Evolutionary conservation across 2,113 vertebrate species (phyloP).

Genomic region (Dendropsophus ebraccatus): DNA sequence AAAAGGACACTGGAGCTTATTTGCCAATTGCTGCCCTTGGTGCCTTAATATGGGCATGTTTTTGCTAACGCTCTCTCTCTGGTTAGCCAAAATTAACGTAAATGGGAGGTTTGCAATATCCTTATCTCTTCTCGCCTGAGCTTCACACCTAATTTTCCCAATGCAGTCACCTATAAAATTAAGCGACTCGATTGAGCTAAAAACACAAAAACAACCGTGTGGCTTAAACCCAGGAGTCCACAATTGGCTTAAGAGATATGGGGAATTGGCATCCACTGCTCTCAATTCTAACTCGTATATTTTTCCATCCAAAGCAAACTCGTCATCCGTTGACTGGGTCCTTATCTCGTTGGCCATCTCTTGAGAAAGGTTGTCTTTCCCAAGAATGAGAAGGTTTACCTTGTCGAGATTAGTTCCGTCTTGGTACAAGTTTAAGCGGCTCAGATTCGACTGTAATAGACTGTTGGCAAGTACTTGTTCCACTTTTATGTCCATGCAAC

Average conservation of each 20-base stretch:
- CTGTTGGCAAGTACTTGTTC: slow-evolving; percentile 93
- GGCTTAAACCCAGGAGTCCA: slow-evolving; percentile 93
- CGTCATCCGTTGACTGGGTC: slow-evolving; percentile 95
- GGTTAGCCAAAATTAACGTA: slow-evolving; percentile 94
- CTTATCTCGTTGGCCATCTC: slow-evolving; percentile 96
- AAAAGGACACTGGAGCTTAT: slow-evolving; percentile 97
- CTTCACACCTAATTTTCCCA: slow-evolving; percentile 91
- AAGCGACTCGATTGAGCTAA: slow-evolving; percentile 95
- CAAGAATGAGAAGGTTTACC: slow-evolving; percentile 95
- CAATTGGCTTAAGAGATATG: slow-evolving; percentile 88
- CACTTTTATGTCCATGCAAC: slow-evolving; percentile 94
- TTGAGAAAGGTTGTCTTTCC: slow-evolving; percentile 94
- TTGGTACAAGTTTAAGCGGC: slow-evolving; percentile 89
- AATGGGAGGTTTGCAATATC: slow-evolving; percentile 90
- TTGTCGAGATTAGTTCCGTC: slow-evolving; percentile 94
- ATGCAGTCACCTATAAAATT: slow-evolving; percentile 95
- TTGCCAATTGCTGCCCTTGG: slow-evolving; percentile 96
- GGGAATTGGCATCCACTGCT: slow-evolving; percentile 91
- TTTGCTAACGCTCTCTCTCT: slow-evolving; percentile 90
- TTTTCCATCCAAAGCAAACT: slow-evolving; percentile 97
- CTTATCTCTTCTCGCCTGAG: slow-evolving; percentile 89
- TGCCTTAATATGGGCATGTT: slow-evolving; percentile 95
- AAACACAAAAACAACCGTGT: slow-evolving; percentile 97
- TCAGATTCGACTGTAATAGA: slow-evolving; percentile 89
- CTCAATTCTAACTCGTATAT: slow-evolving; percentile 97